These are phyloP conservation scores for Trypoxylus dichotomus DNA, from an alignment of 1,140 invertebrate species.

Conservation along the genomic window DNA sequence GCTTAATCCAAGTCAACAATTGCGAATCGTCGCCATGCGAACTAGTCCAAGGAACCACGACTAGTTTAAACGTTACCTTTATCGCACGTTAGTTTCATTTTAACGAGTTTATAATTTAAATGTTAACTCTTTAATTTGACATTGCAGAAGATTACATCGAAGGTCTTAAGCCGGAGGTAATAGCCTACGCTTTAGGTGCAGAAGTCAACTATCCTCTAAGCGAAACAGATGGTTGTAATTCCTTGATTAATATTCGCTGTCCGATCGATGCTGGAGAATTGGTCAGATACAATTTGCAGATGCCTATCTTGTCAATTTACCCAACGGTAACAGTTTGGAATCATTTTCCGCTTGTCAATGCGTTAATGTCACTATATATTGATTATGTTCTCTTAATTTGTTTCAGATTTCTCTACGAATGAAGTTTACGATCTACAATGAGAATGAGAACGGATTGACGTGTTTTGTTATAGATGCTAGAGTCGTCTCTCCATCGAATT, in stretches of 20 bases:
- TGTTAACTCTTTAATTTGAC: not conserved
- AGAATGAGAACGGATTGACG: not conserved
- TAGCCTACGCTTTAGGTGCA: not conserved
- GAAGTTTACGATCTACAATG: conserved; percentile 4
- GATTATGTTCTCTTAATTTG: not conserved
- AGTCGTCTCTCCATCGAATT: not conserved
- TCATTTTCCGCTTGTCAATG: too few species aligned
- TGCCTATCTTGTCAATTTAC: conserved; percentile 7
- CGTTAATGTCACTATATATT: not conserved
- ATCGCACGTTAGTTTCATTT: not conserved
- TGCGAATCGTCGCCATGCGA: too few species aligned
- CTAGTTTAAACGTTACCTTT: not conserved
- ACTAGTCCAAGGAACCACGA: too few species aligned
- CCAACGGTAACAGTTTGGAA: conserved; percentile 31
- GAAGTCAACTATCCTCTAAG: conserved; percentile 5
- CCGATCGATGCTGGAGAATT: conserved; percentile 24
- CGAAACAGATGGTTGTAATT: conserved; percentile 16
- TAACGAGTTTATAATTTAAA: not conserved
- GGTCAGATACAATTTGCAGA: conserved; percentile 23
- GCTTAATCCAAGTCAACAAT: too few species aligned
- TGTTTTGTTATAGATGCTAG: not conserved
- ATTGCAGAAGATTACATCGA: not conserved
- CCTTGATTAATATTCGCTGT: conserved; percentile 13
- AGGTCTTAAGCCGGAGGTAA: not conserved
- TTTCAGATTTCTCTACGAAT: not conserved